These are phyloP conservation scores for Apodemia duryi DNA, from an alignment of 2,888 invertebrate genomes.

Conservation along the genomic window DNA sequence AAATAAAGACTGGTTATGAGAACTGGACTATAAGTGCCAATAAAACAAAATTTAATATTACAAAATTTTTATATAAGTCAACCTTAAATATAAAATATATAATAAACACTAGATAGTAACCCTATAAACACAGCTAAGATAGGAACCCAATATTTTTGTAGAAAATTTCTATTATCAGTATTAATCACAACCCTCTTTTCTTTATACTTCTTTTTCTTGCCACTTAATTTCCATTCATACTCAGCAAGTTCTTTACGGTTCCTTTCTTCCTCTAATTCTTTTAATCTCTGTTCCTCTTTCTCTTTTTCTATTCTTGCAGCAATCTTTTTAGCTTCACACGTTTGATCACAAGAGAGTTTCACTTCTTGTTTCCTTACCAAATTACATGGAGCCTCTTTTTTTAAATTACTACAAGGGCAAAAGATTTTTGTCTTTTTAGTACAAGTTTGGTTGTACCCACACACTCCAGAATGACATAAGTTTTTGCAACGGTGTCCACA, in stretches of 20 bases:
- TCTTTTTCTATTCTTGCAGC: constrained; percentile 75
- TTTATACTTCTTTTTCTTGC: constrained; percentile 79
- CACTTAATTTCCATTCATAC: constrained; percentile 87
- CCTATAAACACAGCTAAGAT: constrained; percentile 48
- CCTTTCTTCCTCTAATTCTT: constrained; percentile 80
- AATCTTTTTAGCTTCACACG: constrained; percentile 79
- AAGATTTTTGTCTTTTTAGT: constrained; percentile 88
- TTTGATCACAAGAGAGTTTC: constrained; percentile 80
- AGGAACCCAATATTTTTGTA: constrained; percentile 67
- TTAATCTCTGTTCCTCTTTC: constrained; percentile 76
- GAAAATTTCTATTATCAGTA: constrained; percentile 60
- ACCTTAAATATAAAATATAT: constrained; percentile 29
- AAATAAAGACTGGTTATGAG: too few species aligned
- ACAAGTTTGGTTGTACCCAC: constrained; percentile 83
- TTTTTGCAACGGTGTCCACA: constrained; percentile 92
- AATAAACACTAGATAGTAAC: constrained; percentile 44
- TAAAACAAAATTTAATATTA: constrained; percentile 11
- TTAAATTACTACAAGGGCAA: constrained; percentile 88
- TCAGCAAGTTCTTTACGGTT: constrained; percentile 86
- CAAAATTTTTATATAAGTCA: constrained; percentile 10
- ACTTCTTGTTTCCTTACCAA: constrained; percentile 65
- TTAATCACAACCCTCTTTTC: constrained; percentile 63
- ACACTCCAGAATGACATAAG: constrained; percentile 86
- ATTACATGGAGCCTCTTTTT: constrained; percentile 85
- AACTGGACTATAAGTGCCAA: background rate